A percentile compares a stretch with the other conserved stretches of the same genome.
phyloP scores from a whole-genome alignment of 2,888 invertebrate species.

The Idaea dimidiata region DNA sequence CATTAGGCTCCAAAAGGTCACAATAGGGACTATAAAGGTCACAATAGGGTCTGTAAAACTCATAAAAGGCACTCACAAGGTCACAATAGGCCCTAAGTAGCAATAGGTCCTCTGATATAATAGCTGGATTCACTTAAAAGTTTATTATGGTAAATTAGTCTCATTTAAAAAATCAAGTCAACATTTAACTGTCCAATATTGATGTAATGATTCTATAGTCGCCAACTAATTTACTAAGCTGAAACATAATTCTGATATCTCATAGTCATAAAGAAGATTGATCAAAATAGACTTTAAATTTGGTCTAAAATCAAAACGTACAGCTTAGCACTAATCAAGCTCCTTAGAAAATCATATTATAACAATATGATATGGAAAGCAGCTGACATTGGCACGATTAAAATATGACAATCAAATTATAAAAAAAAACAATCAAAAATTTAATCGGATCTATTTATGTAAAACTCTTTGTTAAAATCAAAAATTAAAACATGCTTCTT shows the following conservation, averaged over 20 bases:
- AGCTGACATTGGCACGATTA: conserved; percentile 40
- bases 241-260: conserved; percentile 16
- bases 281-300: neutral
- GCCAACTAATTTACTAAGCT: conserved; percentile 35
- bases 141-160: conserved; percentile 43
- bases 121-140: conserved; percentile 34
- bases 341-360: conserved; percentile 67
- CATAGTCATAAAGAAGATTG: conserved; percentile 10
- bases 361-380: conserved; percentile 65
- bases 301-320: conserved; percentile 17
- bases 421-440: conserved; percentile 52
- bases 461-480: conserved; percentile 54
- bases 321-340: conserved; percentile 23
- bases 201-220: conserved; percentile 53
- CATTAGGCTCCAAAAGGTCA: conserved; percentile 20
- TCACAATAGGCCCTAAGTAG: no score
- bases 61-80: no score
- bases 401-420: conserved; percentile 62
- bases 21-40: conserved; percentile 4
- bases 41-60: neutral
- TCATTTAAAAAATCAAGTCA: conserved; percentile 68
- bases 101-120: conserved; percentile 7
- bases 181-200: conserved; percentile 53
- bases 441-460: conserved; percentile 46
- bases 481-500: conserved; percentile 75